phyloP scores from a whole-genome alignment of 2,888 invertebrate genomes.

The Fragum fragum region DNA sequence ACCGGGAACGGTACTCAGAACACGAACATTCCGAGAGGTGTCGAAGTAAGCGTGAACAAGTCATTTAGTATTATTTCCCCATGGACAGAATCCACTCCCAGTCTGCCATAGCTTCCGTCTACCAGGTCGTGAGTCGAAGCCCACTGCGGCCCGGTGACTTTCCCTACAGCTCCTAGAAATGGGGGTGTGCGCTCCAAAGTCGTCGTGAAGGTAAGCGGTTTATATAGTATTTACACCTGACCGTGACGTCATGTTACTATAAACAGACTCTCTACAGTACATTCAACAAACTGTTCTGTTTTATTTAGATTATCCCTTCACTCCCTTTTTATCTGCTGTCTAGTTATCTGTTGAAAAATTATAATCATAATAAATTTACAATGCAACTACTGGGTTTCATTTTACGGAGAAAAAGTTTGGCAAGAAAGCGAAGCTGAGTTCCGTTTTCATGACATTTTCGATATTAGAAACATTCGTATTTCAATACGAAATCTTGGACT shows the following conservation, averaged over 20 bases:
- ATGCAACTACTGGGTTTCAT: too few relatives aligned
- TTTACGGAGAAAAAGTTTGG: too few relatives aligned
- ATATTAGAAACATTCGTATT: too few relatives aligned
- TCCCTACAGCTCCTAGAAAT: constrained; percentile 8
- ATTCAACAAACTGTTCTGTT: not conserved
- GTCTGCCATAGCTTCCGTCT: constrained; percentile 54
- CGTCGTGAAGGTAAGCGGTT: not conserved
- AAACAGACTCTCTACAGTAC: constrained; percentile 9
- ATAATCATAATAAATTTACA: too few relatives aligned
- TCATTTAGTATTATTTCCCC: constrained; percentile 42
- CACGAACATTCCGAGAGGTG: constrained; percentile 68
- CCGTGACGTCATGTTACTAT: constrained; percentile 25
- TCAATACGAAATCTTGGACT: too few relatives aligned
- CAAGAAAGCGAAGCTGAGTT: too few relatives aligned
- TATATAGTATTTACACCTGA: constrained; percentile 22
- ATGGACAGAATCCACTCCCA: constrained; percentile 66
- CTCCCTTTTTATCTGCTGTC: too few relatives aligned
- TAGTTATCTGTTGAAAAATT: too few relatives aligned
- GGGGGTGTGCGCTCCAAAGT: constrained; percentile 21
- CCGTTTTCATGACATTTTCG: too few relatives aligned
- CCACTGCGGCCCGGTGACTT: constrained; percentile 20
- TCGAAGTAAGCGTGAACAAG: constrained; percentile 62
- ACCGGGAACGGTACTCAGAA: constrained; percentile 63
- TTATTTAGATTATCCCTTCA: too few relatives aligned
- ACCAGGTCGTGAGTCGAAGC: constrained; percentile 35